A percentile compares a stretch with the other conserved stretches of the same genome.
Evolutionary conservation across 2,113 vertebrate species (phyloP).

Genomic region (Macrotis lagotis): DNA sequence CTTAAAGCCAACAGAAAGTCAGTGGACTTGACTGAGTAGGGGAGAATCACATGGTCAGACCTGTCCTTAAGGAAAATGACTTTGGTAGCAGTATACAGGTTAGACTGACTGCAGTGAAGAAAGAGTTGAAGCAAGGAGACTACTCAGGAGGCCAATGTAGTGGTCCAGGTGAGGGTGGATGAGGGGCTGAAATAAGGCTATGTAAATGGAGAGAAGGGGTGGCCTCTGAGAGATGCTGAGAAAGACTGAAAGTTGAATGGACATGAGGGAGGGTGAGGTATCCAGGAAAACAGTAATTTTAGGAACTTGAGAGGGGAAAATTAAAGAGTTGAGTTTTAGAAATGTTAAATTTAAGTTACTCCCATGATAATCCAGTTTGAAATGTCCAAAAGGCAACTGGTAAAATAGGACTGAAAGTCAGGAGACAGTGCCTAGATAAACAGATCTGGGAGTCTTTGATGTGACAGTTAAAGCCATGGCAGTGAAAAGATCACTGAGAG

Average conservation of each 20-base stretch:
- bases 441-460: not conserved
- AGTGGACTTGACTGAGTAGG: not conserved
- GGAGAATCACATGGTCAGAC: not conserved
- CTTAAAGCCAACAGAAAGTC: not conserved
- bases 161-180: not conserved
- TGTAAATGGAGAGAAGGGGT: not conserved
- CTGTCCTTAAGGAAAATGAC: not conserved
- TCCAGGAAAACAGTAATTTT: not conserved
- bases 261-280: not conserved
- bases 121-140: not conserved
- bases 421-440: not conserved
- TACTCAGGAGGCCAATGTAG: not conserved
- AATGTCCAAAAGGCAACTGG: not conserved
- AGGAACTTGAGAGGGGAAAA: not conserved
- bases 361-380: not conserved
- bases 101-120: not conserved
- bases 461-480: not conserved
- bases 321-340: not conserved
- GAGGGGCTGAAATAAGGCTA: not conserved
- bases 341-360: not conserved
- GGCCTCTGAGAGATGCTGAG: not conserved
- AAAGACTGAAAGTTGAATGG: not conserved
- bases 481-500: not conserved
- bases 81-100: not conserved
- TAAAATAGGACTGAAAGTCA: not conserved